Evolutionary conservation across 2,113 vertebrate genomes (phyloP), one percentile per base, ranked within the genome.

Genomic region (Malurus melanocephalus): DNA sequence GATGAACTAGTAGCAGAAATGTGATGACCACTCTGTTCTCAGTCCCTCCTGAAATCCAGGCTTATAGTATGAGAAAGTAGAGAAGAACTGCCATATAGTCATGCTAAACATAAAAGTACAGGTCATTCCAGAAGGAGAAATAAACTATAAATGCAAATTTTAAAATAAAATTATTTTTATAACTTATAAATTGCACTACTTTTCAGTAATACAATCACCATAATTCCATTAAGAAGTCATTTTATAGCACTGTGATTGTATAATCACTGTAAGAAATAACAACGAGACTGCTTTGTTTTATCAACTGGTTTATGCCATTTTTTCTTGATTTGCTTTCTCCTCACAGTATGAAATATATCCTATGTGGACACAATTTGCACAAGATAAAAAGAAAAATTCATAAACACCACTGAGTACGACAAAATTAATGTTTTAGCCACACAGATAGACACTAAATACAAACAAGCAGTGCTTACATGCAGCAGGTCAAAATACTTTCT

Each of bases 11-110:
- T 67, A 60, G 46, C 43, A 67, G 26, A 84, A 62, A 62, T 2
- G 0, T 38, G 26, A 62, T 0, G 0, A 89, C 5, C 16, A 19
- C 16, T 62, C 15, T 61, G 9, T 55, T 57, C 42, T 2, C 22
- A 20, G 8, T n/a, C 18, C 4, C 3, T 4, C 3, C 9, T 0
- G 0, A 92, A 77, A 80, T 22, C 35, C 20, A 75, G 20, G 24
- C 3, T 45, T 71, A 42, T 2, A 46, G 27, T 7, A 48, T 1
- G 2, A 33, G 35, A 33, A 55, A 38, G 6, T 2, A 51, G 10
- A 62, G 43, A 59, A 33, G 11, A 66, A 72, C 4, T 61, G 16
- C 13, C 32, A 5, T 51, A 38, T 32, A 42, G n/a, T 68, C 27
- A 57, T 65, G 22, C 35, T 61, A 71, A 86, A 9, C 30, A 80